Evolutionary conservation across 1,140 invertebrate species (phyloP).

Genomic region (Drosophila biarmipes): DNA sequence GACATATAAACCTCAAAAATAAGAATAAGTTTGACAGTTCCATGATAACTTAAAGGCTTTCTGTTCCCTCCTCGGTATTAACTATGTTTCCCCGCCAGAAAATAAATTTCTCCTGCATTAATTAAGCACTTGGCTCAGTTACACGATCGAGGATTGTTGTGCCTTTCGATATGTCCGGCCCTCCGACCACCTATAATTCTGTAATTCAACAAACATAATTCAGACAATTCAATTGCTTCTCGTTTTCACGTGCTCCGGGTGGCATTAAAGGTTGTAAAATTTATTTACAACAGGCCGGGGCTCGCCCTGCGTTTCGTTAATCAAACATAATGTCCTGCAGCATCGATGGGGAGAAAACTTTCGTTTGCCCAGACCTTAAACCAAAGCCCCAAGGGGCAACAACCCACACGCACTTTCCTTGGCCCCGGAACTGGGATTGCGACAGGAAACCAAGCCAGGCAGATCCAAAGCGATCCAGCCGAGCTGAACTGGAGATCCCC

Average conservation of each 20-base stretch:
- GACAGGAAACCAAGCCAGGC: constrained; percentile 7
- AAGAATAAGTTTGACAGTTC: not conserved
- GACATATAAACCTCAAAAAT: not conserved
- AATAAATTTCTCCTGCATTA: constrained; percentile 23
- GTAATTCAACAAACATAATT: constrained; percentile 47
- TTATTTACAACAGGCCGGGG: constrained; percentile 43
- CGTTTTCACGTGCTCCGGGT: constrained; percentile 43
- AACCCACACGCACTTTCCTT: constrained; percentile 75
- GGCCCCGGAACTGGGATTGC: constrained; percentile 23
- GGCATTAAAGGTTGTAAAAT: constrained; percentile 54
- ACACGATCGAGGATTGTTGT: constrained; percentile 1
- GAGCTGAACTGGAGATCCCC: constrained; percentile 5
- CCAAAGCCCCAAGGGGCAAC: constrained; percentile 62
- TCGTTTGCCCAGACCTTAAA: constrained; percentile 47
- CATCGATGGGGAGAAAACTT: constrained; percentile 49
- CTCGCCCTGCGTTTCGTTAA: constrained; percentile 49
- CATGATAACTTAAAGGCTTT: not conserved
- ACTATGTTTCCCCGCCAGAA: not conserved
- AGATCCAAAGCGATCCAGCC: not conserved
- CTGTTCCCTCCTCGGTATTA: not conserved
- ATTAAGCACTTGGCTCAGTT: constrained; percentile 30
- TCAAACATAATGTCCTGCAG: constrained; percentile 52
- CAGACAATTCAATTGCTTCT: constrained; percentile 57
- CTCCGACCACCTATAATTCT: constrained; percentile 47
- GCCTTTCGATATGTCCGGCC: not conserved